A percentile compares a stretch with the other conserved stretches of the same genome.
These are phyloP conservation scores for Eupelmus urozonus DNA, from an alignment of 2,888 invertebrate genomes.

Conservation along the genomic window DNA sequence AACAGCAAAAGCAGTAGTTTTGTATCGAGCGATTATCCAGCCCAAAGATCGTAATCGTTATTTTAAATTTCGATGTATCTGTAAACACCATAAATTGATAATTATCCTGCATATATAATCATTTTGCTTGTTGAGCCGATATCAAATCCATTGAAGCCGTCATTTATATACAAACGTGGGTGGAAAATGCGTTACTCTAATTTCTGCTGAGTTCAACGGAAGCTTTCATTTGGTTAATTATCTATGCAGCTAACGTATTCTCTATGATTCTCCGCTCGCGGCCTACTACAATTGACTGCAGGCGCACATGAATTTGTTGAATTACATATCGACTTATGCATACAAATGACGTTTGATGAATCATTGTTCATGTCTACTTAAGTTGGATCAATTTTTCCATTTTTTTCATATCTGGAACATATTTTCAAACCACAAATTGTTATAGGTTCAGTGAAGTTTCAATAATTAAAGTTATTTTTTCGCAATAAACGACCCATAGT, in stretches of 20 bases:
- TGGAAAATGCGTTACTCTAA: slow-evolving; percentile 15
- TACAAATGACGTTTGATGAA: slow-evolving; percentile 24
- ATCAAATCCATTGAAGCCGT: slow-evolving; percentile 23
- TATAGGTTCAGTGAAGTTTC: too few relatives aligned
- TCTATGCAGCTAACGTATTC: slow-evolving; percentile 40
- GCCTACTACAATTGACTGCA: slow-evolving; percentile 15
- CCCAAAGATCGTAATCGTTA: neutral
- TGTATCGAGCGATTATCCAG: neutral
- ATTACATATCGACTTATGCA: slow-evolving; percentile 29
- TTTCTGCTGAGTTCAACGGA: slow-evolving; percentile 24
- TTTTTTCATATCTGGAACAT: neutral
- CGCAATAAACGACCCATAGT: too few relatives aligned
- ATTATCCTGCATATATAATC: slow-evolving; percentile 22
- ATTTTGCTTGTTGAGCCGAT: slow-evolving; percentile 37
- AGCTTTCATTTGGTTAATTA: slow-evolving; percentile 47
- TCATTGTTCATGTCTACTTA: slow-evolving; percentile 8
- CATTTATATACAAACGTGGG: neutral
- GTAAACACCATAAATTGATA: slow-evolving; percentile 25
- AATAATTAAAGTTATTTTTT: too few relatives aligned
- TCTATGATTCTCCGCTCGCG: slow-evolving; percentile 1
- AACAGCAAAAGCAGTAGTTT: slow-evolving; percentile 3
- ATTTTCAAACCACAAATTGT: too few relatives aligned
- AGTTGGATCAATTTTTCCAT: neutral
- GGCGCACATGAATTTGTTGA: slow-evolving; percentile 25
- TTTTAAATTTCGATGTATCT: slow-evolving; percentile 17